Conservation (phyloP, 1,140 invertebrate species). For the Magallana gigas region DNA sequence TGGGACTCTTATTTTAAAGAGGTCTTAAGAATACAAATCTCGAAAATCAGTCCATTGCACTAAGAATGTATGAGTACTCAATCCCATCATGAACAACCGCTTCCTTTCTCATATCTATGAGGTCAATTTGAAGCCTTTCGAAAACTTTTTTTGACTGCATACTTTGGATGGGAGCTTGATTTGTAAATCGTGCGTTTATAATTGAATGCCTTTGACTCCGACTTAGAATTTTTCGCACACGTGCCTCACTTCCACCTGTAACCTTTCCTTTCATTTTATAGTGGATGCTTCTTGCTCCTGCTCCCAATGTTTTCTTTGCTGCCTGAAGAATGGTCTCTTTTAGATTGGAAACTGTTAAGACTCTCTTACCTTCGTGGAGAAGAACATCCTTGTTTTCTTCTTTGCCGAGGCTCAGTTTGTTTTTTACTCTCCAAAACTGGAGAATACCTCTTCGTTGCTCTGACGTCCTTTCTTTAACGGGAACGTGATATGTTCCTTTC, state of each 20-base stretch:
- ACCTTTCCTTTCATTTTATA: neutral
- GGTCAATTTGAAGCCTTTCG: constrained; percentile 34
- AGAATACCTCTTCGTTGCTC: neutral
- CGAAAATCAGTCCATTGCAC: constrained; percentile 26
- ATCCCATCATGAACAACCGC: neutral
- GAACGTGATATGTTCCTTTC: neutral
- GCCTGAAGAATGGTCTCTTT: neutral
- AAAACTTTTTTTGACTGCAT: neutral
- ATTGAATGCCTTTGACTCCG: neutral
- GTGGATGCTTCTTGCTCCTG: constrained; percentile 11
- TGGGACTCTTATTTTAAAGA: neutral
- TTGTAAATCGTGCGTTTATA: constrained; percentile 28
- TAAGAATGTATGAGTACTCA: neutral
- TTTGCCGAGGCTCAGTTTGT: neutral
- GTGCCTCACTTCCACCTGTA: neutral
- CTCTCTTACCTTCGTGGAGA: neutral
- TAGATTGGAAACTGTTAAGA: neutral
- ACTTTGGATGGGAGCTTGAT: neutral
- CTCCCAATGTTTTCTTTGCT: constrained; percentile 24
- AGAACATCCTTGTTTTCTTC: constrained; percentile 13
- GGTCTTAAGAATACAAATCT: constrained; percentile 12
- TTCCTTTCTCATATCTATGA: constrained; percentile 29
- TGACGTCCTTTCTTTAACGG: neutral
- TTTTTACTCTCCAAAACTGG: constrained; percentile 12
- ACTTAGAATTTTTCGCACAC: neutral